Evolutionary conservation across 2,888 invertebrate species (phyloP), one percentile per base, ranked within the genome.

Genomic region (Clivina fossor): DNA sequence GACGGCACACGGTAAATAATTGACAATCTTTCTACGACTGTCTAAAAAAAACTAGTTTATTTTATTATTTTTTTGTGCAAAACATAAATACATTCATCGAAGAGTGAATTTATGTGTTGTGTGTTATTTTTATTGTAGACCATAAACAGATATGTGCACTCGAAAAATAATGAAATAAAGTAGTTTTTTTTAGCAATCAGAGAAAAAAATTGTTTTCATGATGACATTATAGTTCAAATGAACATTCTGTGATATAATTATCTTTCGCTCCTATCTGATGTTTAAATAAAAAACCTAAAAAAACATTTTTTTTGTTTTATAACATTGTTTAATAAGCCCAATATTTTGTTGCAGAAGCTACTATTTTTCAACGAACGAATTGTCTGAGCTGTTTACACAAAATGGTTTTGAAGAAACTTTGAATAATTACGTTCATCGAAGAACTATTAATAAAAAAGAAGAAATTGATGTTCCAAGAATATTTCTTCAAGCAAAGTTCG

Each of bases 381-480:
- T 94, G 0, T 69, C 73, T 0, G 68, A 77, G 3, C 61, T 96
- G 8, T 90, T 93, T 68, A 68, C 68, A 3, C 72, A 77, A 4
- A 80, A 78, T 56, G 93, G 93, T 0, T 95, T 93, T 72, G 76
- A 83, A 62, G 76, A 85, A 1, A 62, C 83, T 0, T 75, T 75
- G 50, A 89, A 87, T 68, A 80, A 80, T 0, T 98, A 96, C 71
- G 80, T 98, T 2, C 84, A 93, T 65, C 78, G 95, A 24, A 80
- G 93, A 49, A 99, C 98, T 0, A 79, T 95, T 0, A 99, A 99
- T 74, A 79, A 87, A 49, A 96, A 97, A 68, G 93, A 97, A 75
- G 87, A 88, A 7, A 79, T 98, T 40, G 86, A 93, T 78, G 94
- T 93, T 0, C 90, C 90, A 0, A 81, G 98, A 60, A 88, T 93